A percentile compares a stretch with the other conserved stretches of the same genome.
phyloP scores from a whole-genome alignment of 2,113 vertebrate genomes.

The Heptranchias perlo region DNA sequence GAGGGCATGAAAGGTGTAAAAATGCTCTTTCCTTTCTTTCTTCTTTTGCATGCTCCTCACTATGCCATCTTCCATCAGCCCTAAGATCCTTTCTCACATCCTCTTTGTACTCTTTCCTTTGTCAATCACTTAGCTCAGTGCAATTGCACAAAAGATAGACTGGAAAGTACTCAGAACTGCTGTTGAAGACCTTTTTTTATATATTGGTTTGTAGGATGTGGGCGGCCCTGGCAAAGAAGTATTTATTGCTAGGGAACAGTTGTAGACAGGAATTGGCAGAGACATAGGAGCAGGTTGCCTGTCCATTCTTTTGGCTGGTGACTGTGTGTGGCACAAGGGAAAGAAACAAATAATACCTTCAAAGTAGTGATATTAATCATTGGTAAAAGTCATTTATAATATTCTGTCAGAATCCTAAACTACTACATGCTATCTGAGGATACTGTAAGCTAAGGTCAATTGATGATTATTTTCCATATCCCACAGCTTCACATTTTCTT shows the following conservation, averaged over 20 bases:
- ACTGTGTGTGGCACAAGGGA: not conserved
- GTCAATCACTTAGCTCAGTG: not conserved
- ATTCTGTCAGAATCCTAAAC: not conserved
- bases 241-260: not conserved
- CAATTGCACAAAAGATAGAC: not conserved
- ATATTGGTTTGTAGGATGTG: not conserved
- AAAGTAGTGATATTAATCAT: not conserved
- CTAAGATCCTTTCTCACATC: not conserved
- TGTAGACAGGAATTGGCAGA: not conserved
- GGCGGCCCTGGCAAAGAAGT: not conserved
- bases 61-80: not conserved
- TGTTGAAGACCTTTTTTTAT: not conserved
- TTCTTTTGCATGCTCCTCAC: not conserved
- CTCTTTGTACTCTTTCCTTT: not conserved
- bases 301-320: not conserved
- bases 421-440: not conserved
- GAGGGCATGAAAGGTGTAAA: not conserved
- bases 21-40: not conserved
- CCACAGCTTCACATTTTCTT: not conserved
- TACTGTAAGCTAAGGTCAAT: not conserved
- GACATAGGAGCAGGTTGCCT: not conserved
- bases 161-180: not conserved
- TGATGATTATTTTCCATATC: not conserved
- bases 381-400: not conserved
- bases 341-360: not conserved